Percentiles rank a stretch among this genome's conserved stretches.
Conservation (phyloP, 2,888 invertebrate species). For the Eupithecia insigniata region DNA sequence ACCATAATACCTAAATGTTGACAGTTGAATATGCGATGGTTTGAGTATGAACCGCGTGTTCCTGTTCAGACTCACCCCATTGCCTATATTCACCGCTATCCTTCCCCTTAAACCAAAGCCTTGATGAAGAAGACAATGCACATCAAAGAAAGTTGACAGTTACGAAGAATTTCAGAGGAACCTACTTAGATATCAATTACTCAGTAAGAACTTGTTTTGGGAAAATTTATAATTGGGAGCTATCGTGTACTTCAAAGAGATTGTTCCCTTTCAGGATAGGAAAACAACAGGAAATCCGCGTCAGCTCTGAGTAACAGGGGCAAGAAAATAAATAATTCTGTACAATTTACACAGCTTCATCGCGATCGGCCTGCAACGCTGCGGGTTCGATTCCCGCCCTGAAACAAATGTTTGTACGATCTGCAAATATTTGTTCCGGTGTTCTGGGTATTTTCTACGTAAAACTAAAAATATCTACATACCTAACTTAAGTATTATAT, state of each 20-base stretch:
- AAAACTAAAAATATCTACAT: too few relatives aligned
- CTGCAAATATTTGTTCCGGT: too few relatives aligned
- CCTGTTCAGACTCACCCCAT: neutral
- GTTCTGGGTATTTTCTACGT: too few relatives aligned
- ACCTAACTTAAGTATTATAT: too few relatives aligned
- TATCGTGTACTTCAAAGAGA: neutral
- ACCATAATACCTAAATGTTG: too few relatives aligned
- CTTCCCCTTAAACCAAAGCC: neutral
- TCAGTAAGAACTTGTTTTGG: neutral
- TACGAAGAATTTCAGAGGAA: constrained; percentile 11
- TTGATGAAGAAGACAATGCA: constrained; percentile 36
- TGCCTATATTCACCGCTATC: neutral
- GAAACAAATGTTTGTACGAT: too few relatives aligned
- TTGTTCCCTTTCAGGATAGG: neutral
- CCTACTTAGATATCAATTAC: neutral
- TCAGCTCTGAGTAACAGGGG: neutral
- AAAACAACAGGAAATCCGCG: neutral
- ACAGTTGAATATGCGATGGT: too few relatives aligned
- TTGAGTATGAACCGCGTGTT: neutral
- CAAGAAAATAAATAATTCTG: too few relatives aligned
- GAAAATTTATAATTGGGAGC: constrained; percentile 7
- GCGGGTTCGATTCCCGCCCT: too few relatives aligned
- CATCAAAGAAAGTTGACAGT: constrained; percentile 39
- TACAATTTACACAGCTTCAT: too few relatives aligned
- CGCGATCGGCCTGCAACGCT: too few relatives aligned